Conservation (phyloP, 2,888 invertebrate genomes). For the Tachystola acroxantha region DNA sequence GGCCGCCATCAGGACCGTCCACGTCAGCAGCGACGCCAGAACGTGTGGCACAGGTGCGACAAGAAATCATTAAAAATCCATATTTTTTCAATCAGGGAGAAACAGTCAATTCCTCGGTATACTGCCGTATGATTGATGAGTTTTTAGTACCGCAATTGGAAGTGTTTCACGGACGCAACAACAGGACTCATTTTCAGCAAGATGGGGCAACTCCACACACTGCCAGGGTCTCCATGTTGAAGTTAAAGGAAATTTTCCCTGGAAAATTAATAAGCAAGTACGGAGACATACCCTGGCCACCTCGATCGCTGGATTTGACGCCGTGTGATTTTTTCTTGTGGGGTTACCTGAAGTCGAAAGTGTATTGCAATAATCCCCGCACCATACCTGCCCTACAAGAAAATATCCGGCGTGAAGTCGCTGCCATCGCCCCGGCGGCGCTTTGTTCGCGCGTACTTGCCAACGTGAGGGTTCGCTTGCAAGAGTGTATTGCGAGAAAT, state of each 20-base stretch:
- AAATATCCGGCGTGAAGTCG: conserved; percentile 16
- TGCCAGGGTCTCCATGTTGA: conserved; percentile 6
- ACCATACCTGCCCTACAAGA: conserved; percentile 13
- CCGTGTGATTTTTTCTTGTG: conserved; percentile 9
- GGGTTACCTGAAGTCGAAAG: conserved; percentile 11
- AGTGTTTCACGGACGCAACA: conserved; percentile 9
- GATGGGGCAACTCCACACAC: conserved; percentile 10
- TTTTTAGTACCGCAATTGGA: too few species aligned
- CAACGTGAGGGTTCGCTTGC: conserved; percentile 9
- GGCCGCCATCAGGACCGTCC: conserved; percentile 5
- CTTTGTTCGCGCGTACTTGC: conserved; percentile 10
- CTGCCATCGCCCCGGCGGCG: conserved; percentile 10
- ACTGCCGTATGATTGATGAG: conserved; percentile 11
- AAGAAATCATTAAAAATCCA: conserved; percentile 9
- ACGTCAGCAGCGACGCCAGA: conserved; percentile 2
- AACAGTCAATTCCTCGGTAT: conserved; percentile 9
- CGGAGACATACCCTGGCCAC: conserved; percentile 11
- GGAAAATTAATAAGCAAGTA: conserved; percentile 9
- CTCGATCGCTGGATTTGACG: conserved; percentile 7
- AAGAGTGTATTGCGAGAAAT: too few species aligned
- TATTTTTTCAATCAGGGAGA: conserved; percentile 12
- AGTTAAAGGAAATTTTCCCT: conserved; percentile 9
- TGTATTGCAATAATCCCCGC: conserved; percentile 11
- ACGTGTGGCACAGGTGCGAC: conserved; percentile 7
- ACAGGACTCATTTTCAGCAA: conserved; percentile 11